phyloP scores from a whole-genome alignment of 1,140 invertebrate species.

The Drosophila hydei region DNA sequence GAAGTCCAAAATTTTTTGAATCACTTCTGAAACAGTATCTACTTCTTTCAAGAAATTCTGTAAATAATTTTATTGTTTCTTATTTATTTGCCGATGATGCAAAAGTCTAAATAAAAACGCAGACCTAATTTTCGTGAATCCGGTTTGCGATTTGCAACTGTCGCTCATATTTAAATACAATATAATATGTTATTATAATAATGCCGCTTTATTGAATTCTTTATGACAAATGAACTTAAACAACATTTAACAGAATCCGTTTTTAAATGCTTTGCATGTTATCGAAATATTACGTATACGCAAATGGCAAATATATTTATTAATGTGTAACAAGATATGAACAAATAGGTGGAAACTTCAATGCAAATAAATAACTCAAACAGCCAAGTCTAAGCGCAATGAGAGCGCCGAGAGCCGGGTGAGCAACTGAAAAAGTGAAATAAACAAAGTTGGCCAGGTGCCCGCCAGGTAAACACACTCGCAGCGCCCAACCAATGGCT shows the following conservation, averaged over 20 bases:
- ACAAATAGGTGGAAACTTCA: conserved; percentile 58
- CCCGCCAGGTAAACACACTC: conserved; percentile 57
- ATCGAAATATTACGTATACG: conserved; percentile 48
- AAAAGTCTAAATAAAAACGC: conserved; percentile 78
- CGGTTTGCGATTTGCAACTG: conserved; percentile 48
- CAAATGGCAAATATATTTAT: conserved; percentile 7
- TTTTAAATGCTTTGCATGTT: conserved; percentile 40
- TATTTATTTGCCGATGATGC: conserved; percentile 61
- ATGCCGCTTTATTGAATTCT: conserved; percentile 26
- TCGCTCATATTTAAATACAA: conserved; percentile 39
- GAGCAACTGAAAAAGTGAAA: conserved; percentile 1
- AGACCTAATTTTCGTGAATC: conserved; percentile 73
- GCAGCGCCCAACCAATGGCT: conserved; percentile 37
- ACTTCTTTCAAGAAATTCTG: conserved; percentile 34
- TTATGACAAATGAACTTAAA: conserved; percentile 19
- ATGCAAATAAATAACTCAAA: conserved; percentile 79
- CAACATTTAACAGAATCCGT: conserved; percentile 16
- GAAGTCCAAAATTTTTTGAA: conserved; percentile 46
- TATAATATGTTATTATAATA: conserved; percentile 34
- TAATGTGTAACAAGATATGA: conserved; percentile 52
- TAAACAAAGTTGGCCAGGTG: conserved; percentile 56
- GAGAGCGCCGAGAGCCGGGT: conserved; percentile 23
- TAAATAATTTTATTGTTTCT: conserved; percentile 49
- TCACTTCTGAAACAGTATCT: conserved; percentile 37
- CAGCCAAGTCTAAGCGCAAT: conserved; percentile 48